Conservation (phyloP, 2,113 vertebrate genomes). For the Sapajus apella region DNA sequence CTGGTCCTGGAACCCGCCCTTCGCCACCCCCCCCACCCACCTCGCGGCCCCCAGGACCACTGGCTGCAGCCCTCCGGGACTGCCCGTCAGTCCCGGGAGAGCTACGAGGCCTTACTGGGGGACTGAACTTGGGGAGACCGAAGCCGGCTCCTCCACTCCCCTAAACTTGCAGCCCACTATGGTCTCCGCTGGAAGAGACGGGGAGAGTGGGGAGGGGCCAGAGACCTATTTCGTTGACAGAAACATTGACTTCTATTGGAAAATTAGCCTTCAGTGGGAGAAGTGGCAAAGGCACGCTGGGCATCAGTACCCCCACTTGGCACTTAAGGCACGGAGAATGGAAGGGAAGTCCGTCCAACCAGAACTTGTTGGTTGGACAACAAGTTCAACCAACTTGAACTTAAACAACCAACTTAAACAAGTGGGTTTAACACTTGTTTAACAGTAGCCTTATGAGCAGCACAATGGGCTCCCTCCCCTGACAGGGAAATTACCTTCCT, state of each 20-base stretch:
- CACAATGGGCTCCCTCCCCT: background rate
- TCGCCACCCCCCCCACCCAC: background rate
- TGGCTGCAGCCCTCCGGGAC: background rate
- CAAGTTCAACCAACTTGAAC: too few species aligned
- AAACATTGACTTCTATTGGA: background rate
- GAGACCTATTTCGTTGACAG: background rate
- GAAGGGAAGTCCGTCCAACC: background rate
- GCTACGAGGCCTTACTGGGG: background rate
- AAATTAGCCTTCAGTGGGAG: background rate
- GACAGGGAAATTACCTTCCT: background rate
- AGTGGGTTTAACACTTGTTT: background rate
- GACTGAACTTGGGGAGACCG: background rate
- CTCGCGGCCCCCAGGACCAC: background rate
- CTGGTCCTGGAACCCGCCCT: background rate
- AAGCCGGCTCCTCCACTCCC: too few species aligned
- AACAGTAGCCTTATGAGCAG: background rate
- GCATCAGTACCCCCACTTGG: background rate
- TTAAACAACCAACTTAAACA: too few species aligned
- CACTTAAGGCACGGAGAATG: background rate
- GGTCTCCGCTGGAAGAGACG: background rate
- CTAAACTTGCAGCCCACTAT: background rate
- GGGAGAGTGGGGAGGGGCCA: background rate
- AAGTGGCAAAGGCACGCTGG: background rate
- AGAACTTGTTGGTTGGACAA: background rate
- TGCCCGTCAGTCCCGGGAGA: background rate